Base-by-base conservation (phyloP, 1,140 invertebrate species). In the Tetraneura akinire region DNA sequence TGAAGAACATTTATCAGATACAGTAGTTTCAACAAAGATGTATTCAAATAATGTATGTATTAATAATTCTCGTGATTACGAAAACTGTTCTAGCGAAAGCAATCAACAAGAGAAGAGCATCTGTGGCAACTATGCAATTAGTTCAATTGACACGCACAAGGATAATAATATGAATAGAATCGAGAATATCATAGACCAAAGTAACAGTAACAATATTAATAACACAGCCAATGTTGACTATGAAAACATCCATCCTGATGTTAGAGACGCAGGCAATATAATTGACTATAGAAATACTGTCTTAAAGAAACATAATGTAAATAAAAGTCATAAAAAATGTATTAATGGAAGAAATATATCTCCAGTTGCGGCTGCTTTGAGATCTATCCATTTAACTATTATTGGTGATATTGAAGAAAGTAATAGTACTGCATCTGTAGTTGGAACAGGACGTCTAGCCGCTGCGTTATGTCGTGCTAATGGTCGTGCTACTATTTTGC, bases 391-490 rank as follows among this genome's bases (percentile, higher is more conserved):
- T 29, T 8, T 71, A 8, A 21, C 68, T 0, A 71, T 71, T 18
- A 71, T 71, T 51, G 68, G 68, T 13, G 47, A 71, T 71, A 45
- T 14, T 1, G 16, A 71, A 11, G 16, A 71, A 8, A 8, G 0
- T 1, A 3, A 9, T 23, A 23, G 14, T 14, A 9, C 13, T 9
- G 13, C 23, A 51, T 32, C 57, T 16, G 57, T 62, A 10, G 45
- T 21, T 3, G 68, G 68, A 5, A 51, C 47, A 0, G 68, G 47
- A 0, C 26, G 26, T 11, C 5, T 71, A 13, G 68, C 68, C 2
- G 68, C 68, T 10, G 68, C 68, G 0, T 51, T 71, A 14, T 71
- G 68, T n/a, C 45, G n/a, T n/a, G 68, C 68, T 11, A 45, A 71
- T 32, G 68, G 68, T 5, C 14, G 9, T 14, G 9, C 16, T 1